A percentile compares a stretch with the other conserved stretches of the same genome.
Conservation (phyloP, 2,888 invertebrate genomes). For the Sarcophaga caerulescens region DNA sequence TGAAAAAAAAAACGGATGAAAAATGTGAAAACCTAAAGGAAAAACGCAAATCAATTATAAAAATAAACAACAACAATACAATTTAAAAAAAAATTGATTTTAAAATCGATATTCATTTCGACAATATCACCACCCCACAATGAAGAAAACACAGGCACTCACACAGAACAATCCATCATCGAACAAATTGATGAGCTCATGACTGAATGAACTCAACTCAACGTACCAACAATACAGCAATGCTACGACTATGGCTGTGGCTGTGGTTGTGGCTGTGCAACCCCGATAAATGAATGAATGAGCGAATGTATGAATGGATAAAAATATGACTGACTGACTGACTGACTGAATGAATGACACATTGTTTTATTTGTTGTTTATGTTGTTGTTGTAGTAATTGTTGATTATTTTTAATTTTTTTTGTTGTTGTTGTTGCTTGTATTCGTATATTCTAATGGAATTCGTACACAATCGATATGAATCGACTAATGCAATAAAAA, state of each 20-base stretch:
- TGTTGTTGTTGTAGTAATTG: neutral
- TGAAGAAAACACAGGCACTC: neutral
- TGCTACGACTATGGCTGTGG: neutral
- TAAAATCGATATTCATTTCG: constrained; percentile 41
- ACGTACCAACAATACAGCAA: neutral
- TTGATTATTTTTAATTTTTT: neutral
- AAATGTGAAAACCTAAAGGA: neutral
- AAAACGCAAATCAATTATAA: constrained; percentile 57
- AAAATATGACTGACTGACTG: constrained; percentile 15
- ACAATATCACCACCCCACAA: constrained; percentile 43
- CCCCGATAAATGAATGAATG: constrained; percentile 20
- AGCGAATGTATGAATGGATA: constrained; percentile 13
- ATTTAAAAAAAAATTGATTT: constrained; percentile 40
- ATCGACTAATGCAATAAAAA: constrained; percentile 53
- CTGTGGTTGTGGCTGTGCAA: neutral
- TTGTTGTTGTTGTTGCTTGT: neutral
- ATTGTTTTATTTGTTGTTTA: constrained; percentile 53
- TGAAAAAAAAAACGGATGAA: neutral
- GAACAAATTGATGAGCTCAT: constrained; percentile 66
- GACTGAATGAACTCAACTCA: constrained; percentile 54
- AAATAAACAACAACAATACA: constrained; percentile 58
- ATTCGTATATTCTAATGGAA: constrained; percentile 50
- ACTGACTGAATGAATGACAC: constrained; percentile 64
- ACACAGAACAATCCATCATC: constrained; percentile 58
- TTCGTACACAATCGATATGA: constrained; percentile 48